Evolutionary conservation across 2,113 vertebrate genomes (phyloP), one percentile per base, ranked within the genome.

Genomic region (Labeo catla): DNA sequence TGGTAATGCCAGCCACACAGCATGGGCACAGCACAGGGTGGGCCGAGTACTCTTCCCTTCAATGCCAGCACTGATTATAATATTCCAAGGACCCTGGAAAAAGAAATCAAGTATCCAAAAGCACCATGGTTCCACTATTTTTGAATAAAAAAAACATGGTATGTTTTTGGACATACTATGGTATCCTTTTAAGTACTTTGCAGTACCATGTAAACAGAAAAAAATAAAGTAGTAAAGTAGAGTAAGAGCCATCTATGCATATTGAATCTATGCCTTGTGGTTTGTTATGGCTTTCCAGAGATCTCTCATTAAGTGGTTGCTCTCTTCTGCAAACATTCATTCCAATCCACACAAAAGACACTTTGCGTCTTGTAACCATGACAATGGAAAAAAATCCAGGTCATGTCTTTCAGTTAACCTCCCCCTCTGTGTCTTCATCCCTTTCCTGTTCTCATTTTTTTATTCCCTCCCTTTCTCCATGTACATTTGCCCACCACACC

Each of bases 271-370:
- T 72, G 68, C 36, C 43, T 72, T 72, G 34, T 4, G 16, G 43
- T 68, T 50, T 76, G 73, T 28, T 10, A 49, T 76, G 21, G 73
- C 45, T 72, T 76, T 76, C 73, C 45, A 23, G 73, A 43, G 16
- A 21, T 79, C 36, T 12, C 16, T 43, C 34, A 79, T 79, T 57
- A 79, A 59, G 57, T 34, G 16, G 11, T 59, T 43, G 76, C 52
- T 39, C 52, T 59, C 13, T 54, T 15, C 13, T 9, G 93, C 91
- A 93, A 92, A 92, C 91, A 92, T 93, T 89, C 92, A 93, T 92
- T 91, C 91, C 87, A 72, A 77, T 54, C 72, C 68, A 87, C 89
- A 91, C 90, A 91, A 91, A 84, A 81, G 82, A 77, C 61, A 84
- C 12, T 23, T 74, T 78, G 63, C 34, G 39, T 84, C 68, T 88